Evolutionary conservation across 2,888 invertebrate species (phyloP).

Genomic region (Alloscopus bannaensis): DNA sequence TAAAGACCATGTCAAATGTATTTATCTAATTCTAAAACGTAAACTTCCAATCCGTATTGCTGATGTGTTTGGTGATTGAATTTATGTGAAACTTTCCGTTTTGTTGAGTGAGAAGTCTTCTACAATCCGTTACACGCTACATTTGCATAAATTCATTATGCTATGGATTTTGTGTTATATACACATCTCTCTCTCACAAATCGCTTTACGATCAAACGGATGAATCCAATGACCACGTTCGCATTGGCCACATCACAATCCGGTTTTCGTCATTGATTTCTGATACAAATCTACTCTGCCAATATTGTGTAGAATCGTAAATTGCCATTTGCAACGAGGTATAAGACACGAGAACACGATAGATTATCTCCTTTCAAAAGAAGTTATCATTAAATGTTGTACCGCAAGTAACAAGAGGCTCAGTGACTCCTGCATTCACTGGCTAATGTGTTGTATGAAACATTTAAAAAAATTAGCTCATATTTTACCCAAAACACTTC

Average conservation of each 20-base stretch:
- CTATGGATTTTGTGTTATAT: background rate
- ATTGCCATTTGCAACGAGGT: background rate
- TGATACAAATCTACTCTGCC: background rate
- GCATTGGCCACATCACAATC: background rate
- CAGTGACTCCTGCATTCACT: background rate
- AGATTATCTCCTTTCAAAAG: background rate
- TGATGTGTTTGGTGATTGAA: no score
- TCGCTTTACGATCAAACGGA: background rate
- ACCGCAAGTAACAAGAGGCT: background rate
- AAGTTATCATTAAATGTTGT: background rate
- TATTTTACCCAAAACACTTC: background rate
- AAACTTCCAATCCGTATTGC: no score
- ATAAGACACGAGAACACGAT: background rate
- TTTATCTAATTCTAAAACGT: no score
- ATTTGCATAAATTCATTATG: background rate
- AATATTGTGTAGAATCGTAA: background rate
- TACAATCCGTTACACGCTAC: background rate
- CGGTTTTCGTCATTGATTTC: conserved; percentile 17
- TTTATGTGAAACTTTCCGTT: no score
- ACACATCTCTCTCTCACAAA: background rate
- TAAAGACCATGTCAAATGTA: no score
- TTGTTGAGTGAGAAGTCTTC: no score
- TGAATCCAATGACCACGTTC: background rate
- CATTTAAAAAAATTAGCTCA: background rate
- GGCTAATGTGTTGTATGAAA: background rate